phyloP scores from a whole-genome alignment of 1,140 invertebrate genomes.

The Xylocopa sonorina region DNA sequence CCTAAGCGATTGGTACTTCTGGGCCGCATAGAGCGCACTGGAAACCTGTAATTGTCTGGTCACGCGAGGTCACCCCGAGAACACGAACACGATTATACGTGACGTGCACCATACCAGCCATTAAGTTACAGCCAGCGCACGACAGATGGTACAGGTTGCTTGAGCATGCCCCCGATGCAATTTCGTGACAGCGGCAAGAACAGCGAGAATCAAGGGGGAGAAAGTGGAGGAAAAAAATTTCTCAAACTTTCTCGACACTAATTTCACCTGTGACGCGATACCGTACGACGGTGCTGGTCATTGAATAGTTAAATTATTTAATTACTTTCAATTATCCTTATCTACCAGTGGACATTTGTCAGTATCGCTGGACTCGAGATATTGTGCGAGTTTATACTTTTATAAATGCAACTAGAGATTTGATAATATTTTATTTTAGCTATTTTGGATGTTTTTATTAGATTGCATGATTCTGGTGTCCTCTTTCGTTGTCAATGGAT shows the following conservation, averaged over 20 bases:
- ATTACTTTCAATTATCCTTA: too few species aligned
- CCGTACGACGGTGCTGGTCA: too few species aligned
- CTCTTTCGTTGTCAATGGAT: too few species aligned
- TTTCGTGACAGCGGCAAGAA: conserved; percentile 56
- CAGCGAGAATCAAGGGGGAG: neutral
- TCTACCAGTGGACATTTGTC: too few species aligned
- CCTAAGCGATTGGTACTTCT: conserved; percentile 62
- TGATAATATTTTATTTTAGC: too few species aligned
- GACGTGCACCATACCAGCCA: conserved; percentile 60
- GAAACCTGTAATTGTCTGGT: conserved; percentile 66
- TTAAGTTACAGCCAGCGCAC: conserved; percentile 57
- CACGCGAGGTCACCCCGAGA: conserved; percentile 67
- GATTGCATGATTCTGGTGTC: too few species aligned
- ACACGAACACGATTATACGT: conserved; percentile 68
- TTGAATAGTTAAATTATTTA: neutral
- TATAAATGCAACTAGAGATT: too few species aligned
- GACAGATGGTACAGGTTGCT: conserved; percentile 64
- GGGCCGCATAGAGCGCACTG: conserved; percentile 49
- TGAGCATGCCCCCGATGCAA: conserved; percentile 44
- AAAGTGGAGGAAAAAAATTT: conserved; percentile 21
- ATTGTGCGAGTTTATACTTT: too few species aligned
- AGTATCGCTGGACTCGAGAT: too few species aligned
- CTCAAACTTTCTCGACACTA: conserved; percentile 16
- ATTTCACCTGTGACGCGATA: neutral
- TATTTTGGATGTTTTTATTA: too few species aligned